Base-by-base conservation (phyloP, 2,113 vertebrate genomes). In the Thalassoma bifasciatum region DNA sequence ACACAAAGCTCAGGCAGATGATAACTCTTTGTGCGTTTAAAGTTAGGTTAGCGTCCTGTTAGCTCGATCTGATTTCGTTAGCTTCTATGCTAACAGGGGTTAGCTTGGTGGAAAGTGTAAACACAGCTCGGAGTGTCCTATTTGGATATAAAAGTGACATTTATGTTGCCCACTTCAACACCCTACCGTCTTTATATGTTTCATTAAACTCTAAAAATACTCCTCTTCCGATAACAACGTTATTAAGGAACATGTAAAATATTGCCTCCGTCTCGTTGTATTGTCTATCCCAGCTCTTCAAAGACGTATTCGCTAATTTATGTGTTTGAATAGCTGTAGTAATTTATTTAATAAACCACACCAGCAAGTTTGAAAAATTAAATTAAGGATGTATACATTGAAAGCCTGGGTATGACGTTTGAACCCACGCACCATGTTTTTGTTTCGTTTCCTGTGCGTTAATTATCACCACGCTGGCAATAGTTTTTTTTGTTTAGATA, bases 41-140 rank as follows among this genome's bases (percentile, higher is more conserved):
- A 89, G 78, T 92, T 90, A 13, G 52, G 34, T n/a, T 74, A 81
- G 83, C 88, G 65, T 72, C 51, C 73, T 71, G 78, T 70, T 88
- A 75, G 54, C 72, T 30, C 21, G 21, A 52, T 73, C 46, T 72
- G 63, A 10, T 51, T 30, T 30, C 30, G 30, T 4, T 56, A 75
- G 84, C 75, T 67, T 52, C 34, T 50, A 40, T 2, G 86, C 77
- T 85, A 88, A 80, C 47, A 2, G 21, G 57, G 68, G 42, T 37
- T 84, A 72, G 63, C 79, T 69, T 36, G 47, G 56, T 74, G 72
- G 23, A 49, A 61, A 86, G 54, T 75, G 60, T 75, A 62, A 78
- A 81, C 46, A 85, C 8, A 56, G n/a, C 30, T 30, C 30, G 30
- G 14, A 22, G 9, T 14, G 2, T 36, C 14, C 0, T 34, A 46